phyloP scores from a whole-genome alignment of 2,797 vertebrate genomes.

The Macroramphosus scolopax region DNA sequence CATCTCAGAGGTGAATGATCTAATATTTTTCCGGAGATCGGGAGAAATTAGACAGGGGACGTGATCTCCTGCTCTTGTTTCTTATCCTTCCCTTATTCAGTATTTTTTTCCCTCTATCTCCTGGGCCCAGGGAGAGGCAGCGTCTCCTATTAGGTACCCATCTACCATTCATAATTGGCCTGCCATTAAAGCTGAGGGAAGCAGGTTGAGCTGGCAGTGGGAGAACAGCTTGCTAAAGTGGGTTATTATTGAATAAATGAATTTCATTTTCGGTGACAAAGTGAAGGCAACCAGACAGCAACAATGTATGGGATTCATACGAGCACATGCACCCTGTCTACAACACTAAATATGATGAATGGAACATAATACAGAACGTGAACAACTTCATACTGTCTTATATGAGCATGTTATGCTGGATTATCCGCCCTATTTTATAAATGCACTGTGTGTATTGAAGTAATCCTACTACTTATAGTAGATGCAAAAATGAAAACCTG shows the following conservation, averaged over 20 bases:
- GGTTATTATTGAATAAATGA: conserved; percentile 60
- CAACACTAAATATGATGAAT: conserved; percentile 27
- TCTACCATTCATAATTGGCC: conserved; percentile 62
- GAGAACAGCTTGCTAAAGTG: conserved; percentile 55
- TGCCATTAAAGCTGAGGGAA: conserved; percentile 56
- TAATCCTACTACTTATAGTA: neutral
- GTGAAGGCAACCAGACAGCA: conserved; percentile 34
- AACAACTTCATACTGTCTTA: conserved; percentile 8
- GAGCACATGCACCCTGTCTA: conserved; percentile 5
- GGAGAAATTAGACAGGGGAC: conserved; percentile 31
- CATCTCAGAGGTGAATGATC: conserved; percentile 29
- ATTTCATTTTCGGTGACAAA: conserved; percentile 49
- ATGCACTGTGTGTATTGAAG: neutral
- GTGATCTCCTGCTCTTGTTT: conserved; percentile 35
- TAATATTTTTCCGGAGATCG: conserved; percentile 38
- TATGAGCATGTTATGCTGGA: too few species aligned
- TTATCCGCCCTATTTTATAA: too few species aligned
- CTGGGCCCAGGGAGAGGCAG: conserved; percentile 32
- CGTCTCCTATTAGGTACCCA: conserved; percentile 54
- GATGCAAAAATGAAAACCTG: neutral
- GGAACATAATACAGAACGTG: conserved; percentile 3
- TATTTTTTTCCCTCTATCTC: conserved; percentile 1
- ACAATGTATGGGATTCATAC: conserved; percentile 4
- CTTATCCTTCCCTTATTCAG: conserved; percentile 1
- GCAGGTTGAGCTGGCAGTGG: conserved; percentile 42